Evolutionary conservation across 2,888 invertebrate genomes (phyloP).

Genomic region (Drosophila suboccidentalis): DNA sequence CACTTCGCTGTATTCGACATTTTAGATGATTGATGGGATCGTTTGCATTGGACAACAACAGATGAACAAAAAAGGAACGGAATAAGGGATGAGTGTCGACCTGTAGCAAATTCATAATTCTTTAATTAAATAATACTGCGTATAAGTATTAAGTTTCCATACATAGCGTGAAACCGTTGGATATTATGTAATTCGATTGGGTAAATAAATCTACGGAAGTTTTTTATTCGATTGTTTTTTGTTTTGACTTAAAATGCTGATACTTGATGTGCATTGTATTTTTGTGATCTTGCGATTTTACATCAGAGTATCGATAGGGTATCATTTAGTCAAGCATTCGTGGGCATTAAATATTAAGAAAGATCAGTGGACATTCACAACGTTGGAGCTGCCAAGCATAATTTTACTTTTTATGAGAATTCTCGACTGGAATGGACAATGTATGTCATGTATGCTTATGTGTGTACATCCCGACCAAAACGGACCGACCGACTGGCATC

Average conservation of each 20-base stretch:
- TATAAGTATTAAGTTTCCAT: slow-evolving; percentile 4
- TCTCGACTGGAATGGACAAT: slow-evolving; percentile 19
- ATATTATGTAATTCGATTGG: not conserved
- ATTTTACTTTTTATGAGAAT: slow-evolving; percentile 46
- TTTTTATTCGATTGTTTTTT: not conserved
- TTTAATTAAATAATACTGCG: slow-evolving; percentile 7
- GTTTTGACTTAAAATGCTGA: not conserved
- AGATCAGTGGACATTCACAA: slow-evolving; percentile 18
- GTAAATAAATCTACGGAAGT: not conserved
- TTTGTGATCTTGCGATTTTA: not conserved
- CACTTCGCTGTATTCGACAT: slow-evolving; percentile 44
- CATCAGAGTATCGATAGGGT: not conserved
- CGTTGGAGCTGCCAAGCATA: slow-evolving; percentile 47
- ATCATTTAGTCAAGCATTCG: not conserved
- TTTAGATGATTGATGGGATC: slow-evolving; percentile 57
- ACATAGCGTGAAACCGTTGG: not conserved
- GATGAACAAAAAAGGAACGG: slow-evolving; percentile 9
- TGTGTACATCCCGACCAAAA: slow-evolving; percentile 15
- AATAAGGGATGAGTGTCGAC: slow-evolving; percentile 13
- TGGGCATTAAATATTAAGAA: not conserved
- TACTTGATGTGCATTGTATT: not conserved
- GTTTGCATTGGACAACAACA: slow-evolving; percentile 32
- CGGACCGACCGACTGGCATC: slow-evolving; percentile 13
- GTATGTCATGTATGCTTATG: slow-evolving; percentile 1
- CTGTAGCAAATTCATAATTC: slow-evolving; percentile 1